Base-by-base conservation (phyloP, 2,888 invertebrate genomes). In the Gastrophysa polygoni region DNA sequence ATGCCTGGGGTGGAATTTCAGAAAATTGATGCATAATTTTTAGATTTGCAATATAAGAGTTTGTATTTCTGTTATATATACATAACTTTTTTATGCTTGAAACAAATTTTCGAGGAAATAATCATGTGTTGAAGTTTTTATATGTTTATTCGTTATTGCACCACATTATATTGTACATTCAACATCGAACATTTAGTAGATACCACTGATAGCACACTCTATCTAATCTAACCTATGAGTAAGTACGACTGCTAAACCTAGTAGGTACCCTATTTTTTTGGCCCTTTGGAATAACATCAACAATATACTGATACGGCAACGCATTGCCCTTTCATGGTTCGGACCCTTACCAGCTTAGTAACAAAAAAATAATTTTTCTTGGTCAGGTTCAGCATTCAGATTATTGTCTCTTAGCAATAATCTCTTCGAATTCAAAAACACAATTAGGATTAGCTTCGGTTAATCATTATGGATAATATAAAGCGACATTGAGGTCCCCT, bases 351-450 rank as follows among this genome's bases (percentile, higher is more conserved):
- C 82, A 82, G 82, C 82, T 81, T 81, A 76, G 71, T 66, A 75
- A 77, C 72, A 65, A 74, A 76, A 73, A 68, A 58, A 59, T 54
- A 55, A 51, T 64, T 66, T 67, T 64, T 72, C 63, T 73, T 71
- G 73, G 73, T 71, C 73, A 73, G 74, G 73, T 71, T 76, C n/a
- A 71, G 74, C 75, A 74, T 74, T 60, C 76, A 78, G 82, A 82
- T 82, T 82, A 82, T 82, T 82, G 82, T 82, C 82, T 80, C 77
- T 75, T 81, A 82, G 82, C 82, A 82, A 82, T 82, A 82, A 82
- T 80, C 82, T 80, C 79, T 67, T 66, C 59, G 68, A 68, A 64
- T 65, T 61, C 59, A 66, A 72, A 73, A 73, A 76, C 76, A 76
- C n/a, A n/a, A n/a, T n/a, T n/a, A 76, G 73, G 68, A 74, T 72